Evolutionary conservation across 30 jellyfish, hydroid and myxozoan genomes (phyloP).

Genomic region (Sanderia malayensis): DNA sequence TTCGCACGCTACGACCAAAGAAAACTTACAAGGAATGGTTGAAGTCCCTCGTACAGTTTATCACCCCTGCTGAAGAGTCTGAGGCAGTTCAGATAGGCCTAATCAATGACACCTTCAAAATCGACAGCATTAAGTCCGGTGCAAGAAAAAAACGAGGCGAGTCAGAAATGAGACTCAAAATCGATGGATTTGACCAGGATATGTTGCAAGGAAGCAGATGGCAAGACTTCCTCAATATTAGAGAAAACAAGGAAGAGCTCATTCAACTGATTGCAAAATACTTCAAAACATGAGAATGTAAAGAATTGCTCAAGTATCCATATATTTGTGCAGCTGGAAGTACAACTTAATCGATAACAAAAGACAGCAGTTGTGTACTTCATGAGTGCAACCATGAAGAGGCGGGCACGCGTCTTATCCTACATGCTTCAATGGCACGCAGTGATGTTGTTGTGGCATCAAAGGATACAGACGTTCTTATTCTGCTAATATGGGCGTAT

Average conservation of each 20-base stretch:
- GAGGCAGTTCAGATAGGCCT: conserved; percentile 3
- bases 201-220: background rate
- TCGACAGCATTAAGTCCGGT: conserved; percentile 4
- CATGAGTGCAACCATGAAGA: background rate
- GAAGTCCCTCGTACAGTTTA: background rate
- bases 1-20: background rate
- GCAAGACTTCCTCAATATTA: background rate
- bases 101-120: background rate
- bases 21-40: conserved; percentile 10
- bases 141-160: conserved; percentile 5
- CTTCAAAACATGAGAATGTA: background rate
- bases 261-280: background rate
- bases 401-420: conserved; percentile 35
- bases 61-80: conserved; percentile 2
- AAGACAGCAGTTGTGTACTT: background rate
- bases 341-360: background rate
- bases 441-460: conserved; percentile 39
- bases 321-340: background rate
- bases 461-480: conserved; percentile 39
- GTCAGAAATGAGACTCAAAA: background rate
- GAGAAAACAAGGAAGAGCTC: background rate
- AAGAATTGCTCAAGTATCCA: background rate
- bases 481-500: conserved; percentile 31
- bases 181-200: background rate
- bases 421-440: conserved; percentile 3